Evolutionary conservation across 2,888 invertebrate species (phyloP).

Genomic region (Pemphredon lugubris): DNA sequence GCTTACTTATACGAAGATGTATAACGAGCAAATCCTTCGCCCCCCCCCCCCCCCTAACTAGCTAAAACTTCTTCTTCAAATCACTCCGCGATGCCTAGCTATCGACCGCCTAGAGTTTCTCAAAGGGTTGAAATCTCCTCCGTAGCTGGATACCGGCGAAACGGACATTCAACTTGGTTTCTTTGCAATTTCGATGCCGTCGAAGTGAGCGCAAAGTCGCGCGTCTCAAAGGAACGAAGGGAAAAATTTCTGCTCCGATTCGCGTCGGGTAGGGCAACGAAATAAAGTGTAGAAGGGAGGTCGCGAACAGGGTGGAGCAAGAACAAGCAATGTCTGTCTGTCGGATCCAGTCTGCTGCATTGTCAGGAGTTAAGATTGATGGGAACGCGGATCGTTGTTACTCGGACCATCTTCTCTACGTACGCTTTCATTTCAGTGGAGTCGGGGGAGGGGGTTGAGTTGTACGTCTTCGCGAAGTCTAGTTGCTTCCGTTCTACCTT

Average conservation of each 20-base stretch:
- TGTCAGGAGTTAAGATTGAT: slow-evolving; percentile 40
- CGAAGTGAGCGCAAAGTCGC: no score
- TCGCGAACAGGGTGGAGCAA: background rate
- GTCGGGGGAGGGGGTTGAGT: no score
- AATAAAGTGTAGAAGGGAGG: background rate
- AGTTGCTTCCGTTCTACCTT: background rate
- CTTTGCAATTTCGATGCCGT: no score
- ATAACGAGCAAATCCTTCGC: no score
- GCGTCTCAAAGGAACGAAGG: background rate
- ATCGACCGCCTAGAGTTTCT: no score
- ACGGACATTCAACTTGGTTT: no score
- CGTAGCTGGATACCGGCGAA: no score
- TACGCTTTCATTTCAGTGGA: slow-evolving; percentile 3
- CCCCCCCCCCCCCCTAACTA: no score
- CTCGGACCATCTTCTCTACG: slow-evolving; percentile 15
- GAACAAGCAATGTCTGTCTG: slow-evolving; percentile 18
- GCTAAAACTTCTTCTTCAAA: no score
- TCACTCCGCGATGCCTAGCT: no score
- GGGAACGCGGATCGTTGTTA: slow-evolving; percentile 37
- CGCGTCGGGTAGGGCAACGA: background rate
- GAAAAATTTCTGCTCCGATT: background rate
- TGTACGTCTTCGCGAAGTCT: background rate
- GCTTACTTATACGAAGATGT: no score
- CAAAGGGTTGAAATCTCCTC: no score
- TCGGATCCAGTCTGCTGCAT: slow-evolving; percentile 34